Conservation (phyloP, 30 jellyfish, hydroid and myxozoan genomes). For the Hydractinia echinata region DNA sequence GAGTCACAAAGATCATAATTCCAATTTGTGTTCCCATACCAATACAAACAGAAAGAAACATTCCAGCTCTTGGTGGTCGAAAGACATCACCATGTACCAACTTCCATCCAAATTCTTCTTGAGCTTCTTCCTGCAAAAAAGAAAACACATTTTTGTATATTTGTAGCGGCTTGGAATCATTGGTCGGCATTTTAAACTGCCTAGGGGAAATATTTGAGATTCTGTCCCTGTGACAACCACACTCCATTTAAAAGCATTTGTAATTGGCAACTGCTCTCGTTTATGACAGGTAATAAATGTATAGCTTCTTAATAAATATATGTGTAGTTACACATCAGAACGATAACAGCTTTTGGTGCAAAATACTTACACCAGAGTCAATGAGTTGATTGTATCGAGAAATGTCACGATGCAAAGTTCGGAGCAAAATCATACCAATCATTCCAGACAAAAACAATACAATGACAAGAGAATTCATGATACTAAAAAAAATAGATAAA, state of each 20-base stretch:
- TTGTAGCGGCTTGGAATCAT: too few relatives aligned
- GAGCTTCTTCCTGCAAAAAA: slow-evolving; percentile 71
- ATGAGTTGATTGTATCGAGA: slow-evolving; percentile 94
- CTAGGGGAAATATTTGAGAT: too few relatives aligned
- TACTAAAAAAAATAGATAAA: slow-evolving; percentile 37
- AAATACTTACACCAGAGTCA: slow-evolving; percentile 81
- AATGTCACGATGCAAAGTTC: slow-evolving; percentile 95
- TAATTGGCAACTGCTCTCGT: not conserved
- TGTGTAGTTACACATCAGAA: not conserved
- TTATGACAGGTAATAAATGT: not conserved
- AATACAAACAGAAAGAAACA: slow-evolving; percentile 87
- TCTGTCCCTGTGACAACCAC: too few relatives aligned
- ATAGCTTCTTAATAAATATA: not conserved
- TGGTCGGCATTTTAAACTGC: too few relatives aligned
- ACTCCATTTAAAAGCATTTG: too few relatives aligned
- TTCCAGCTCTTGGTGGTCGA: slow-evolving; percentile 88
- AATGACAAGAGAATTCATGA: slow-evolving; percentile 92
- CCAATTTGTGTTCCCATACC: slow-evolving; percentile 98
- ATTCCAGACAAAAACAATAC: slow-evolving; percentile 91
- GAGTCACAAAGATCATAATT: slow-evolving; percentile 78
- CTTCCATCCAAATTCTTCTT: slow-evolving; percentile 99
- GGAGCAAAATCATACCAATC: slow-evolving; percentile 92
- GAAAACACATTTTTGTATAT: too few relatives aligned
- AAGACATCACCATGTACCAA: slow-evolving; percentile 96
- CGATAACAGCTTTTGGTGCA: not conserved